Conservation (phyloP, 2,113 vertebrate species). For the Dermatemys mawii region DNA sequence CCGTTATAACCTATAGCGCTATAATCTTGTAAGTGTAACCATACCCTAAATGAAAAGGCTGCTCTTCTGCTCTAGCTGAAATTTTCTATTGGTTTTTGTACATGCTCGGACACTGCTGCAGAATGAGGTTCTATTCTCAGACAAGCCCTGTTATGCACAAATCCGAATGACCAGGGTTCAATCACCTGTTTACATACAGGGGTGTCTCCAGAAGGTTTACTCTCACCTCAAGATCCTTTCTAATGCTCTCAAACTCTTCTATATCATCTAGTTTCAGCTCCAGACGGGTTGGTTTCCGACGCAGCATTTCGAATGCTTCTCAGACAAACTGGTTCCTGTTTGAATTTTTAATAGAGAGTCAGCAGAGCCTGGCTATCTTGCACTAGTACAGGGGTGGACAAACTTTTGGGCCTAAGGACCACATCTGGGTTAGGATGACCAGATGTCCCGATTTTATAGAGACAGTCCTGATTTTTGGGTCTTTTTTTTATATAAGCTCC, state of each 20-base stretch:
- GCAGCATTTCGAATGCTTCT: conserved; percentile 80
- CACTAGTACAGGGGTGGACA: too few species aligned
- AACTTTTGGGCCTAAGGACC: too few species aligned
- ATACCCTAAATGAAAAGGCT: neutral
- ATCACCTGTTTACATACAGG: neutral
- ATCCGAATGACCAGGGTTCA: neutral
- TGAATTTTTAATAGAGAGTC: neutral
- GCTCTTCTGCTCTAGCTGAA: neutral
- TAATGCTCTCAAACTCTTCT: conserved; percentile 93
- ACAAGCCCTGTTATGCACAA: neutral
- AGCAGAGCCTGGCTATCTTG: neutral
- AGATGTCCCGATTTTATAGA: too few species aligned
- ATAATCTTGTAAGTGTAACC: too few species aligned
- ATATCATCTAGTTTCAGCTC: conserved; percentile 96
- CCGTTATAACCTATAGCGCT: too few species aligned
- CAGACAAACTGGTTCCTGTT: neutral
- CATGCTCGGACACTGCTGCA: neutral
- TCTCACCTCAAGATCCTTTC: conserved; percentile 94
- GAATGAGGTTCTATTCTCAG: neutral
- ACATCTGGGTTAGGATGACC: too few species aligned
- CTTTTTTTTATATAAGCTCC: too few species aligned
- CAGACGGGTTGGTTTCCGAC: conserved; percentile 93
- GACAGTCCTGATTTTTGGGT: too few species aligned
- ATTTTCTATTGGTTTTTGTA: neutral
- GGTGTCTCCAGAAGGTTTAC: neutral